phyloP scores from a whole-genome alignment of 2,888 invertebrate genomes.

The Cephus pulcher region DNA sequence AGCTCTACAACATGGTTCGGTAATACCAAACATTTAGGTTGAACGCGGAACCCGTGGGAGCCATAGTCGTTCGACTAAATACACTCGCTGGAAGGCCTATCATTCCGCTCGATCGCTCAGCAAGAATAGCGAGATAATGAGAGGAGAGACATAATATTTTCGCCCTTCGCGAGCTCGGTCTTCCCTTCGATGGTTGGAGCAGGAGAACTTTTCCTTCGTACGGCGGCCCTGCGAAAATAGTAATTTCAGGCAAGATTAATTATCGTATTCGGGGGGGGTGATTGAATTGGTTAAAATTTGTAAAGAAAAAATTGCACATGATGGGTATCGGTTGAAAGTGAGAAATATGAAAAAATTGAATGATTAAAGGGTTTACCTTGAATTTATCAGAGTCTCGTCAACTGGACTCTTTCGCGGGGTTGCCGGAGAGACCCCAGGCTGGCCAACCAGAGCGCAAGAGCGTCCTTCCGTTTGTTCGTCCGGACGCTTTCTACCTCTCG shows the following conservation, averaged over 20 bases:
- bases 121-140: constrained; percentile 63
- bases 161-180: neutral
- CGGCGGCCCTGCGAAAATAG: neutral
- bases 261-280: neutral
- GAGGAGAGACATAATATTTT: constrained; percentile 48
- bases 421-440: neutral
- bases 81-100: constrained; percentile 59
- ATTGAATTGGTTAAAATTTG: neutral
- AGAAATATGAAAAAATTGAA: neutral
- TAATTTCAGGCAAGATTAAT: neutral
- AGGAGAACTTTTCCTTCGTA: neutral
- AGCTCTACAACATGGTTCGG: constrained; percentile 29
- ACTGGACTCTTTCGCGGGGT: neutral
- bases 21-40: constrained; percentile 64
- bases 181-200: neutral
- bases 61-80: constrained; percentile 51
- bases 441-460: constrained; percentile 3
- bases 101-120: constrained; percentile 61
- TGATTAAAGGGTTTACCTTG: neutral
- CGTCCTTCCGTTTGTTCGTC: constrained; percentile 32
- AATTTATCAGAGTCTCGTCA: neutral
- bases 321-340: neutral
- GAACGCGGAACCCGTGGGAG: constrained; percentile 45
- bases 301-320: neutral
- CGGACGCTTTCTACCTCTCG: constrained; percentile 45